Base-by-base conservation (phyloP, 2,113 vertebrate species). In the Pygoscelis adeliae region DNA sequence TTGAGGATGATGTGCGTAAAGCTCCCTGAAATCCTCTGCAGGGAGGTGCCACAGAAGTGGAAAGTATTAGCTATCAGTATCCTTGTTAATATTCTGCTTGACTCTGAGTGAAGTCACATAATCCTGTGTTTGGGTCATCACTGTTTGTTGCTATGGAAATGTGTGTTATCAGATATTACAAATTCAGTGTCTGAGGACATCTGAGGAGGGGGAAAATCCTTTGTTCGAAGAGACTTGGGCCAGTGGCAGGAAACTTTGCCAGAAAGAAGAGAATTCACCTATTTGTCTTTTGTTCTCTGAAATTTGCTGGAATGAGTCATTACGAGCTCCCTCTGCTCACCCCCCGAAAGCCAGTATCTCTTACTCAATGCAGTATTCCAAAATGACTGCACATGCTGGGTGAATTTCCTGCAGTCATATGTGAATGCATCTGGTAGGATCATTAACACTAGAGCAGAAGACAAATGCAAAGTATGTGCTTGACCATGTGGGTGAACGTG, bases 101-200 rank as follows among this genome's bases (percentile, higher is more conserved):
- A 97, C 94, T 97, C 87, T 18, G 66, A 86, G 89, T 90, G 94
- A 96, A 97, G 93, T 96, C 96, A 96, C 94, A 94, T 97, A 96
- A 97, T 96, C 94, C 96, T 92, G 82, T 97, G 97, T 96, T 96
- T 97, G 97, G 95, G 94, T 94, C 96, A 96, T 83, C 93, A 52
- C 59, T 96, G 55, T 96, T 94, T 96, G 96, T 97, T 97, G 96
- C 97, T 97, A 96, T 97, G 94, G 96, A 88, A 97, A 96, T 96
- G 82, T 44, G 50, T 88, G 91, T 93, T 96, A 96, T 96, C 94
- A 97, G 95, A 95, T 97, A 91, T 85, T 87, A 63, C 58, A 85
- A 97, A 91, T 94, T 90, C 91, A 93, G 58, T 38, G 74, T 91
- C 82, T 94, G 50, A 91, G 67, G 73, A 96, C 84, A 96, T 89